Evolutionary conservation across 2,797 vertebrate genomes (phyloP), one percentile per base, ranked within the genome.

Genomic region (Epinephelus malabaricus): DNA sequence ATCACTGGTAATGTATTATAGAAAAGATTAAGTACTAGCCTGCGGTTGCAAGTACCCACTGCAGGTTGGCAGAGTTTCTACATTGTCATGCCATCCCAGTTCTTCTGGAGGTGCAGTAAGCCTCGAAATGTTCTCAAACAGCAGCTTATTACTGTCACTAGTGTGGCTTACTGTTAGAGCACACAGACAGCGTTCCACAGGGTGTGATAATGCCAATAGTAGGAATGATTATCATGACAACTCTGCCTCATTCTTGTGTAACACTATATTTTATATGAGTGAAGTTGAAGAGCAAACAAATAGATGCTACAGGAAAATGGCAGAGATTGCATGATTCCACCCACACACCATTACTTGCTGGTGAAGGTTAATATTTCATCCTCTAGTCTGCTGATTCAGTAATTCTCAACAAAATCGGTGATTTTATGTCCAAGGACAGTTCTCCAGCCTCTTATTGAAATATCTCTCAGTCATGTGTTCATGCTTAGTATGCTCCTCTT

Each of bases 321-420:
- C 78, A 79, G 70, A 67, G 72, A 75, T 68, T 77, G 73, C 73
- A 73, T 45, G 81, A 86, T 85, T 91, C 80, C 75, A 80, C 82
- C 83, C 72, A 87, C 84, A 76, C 79, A 50, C 63, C 40, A 43
- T 96, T 95, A 94, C 95, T 95, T 93, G 95, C 96, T 91, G 88
- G 90, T 92, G 88, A 90, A 76, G 74, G 71, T 89, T 83, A 61
- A 86, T 96, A 79, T 77, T 78, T 95, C 95, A 94, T 96, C 92
- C 95, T 96, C 79, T 43, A 63, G 76, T 85, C 85, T 94, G 93
- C 95, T 94, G 96, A 96, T 94, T 88, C 94, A 96, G 96, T 96
- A 72, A 55, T 62, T 65, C 54, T 73, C 54, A 25, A 77, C 65
- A 76, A 45, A 71, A 67, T 13, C 68, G 17, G 63, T 25, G 12